Base-by-base conservation (phyloP, 2,888 invertebrate genomes). In the Danaus chrysippus region DNA sequence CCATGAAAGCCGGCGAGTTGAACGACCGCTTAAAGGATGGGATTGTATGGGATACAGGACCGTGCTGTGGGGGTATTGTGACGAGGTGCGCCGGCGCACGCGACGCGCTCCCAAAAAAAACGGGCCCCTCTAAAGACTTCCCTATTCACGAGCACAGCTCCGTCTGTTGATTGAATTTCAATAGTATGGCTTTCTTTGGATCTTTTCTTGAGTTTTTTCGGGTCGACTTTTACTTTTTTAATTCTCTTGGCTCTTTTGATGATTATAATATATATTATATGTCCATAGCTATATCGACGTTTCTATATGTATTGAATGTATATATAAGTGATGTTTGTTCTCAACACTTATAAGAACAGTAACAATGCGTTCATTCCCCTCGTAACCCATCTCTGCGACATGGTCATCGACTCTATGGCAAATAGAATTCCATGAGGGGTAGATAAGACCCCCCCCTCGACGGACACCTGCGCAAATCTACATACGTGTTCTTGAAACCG, bases 1-100 rank as follows among this genome's bases (percentile, higher is more conserved):
- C 73, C 73, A 73, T 79, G 71, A 67, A 72, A 72, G 73, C 75
- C 81, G 78, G 78, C 81, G 78, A 78, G 84, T 85, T 84, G 84
- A 84, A 85, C 76, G 84, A 85, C 84, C 86, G 76, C 64, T 65
- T 63, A 76, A 75, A 72, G 71, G 67, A 69, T 61, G 69, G 70
- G 69, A 60, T 49, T 15, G 10, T 17, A 49, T 17, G 17, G 17
- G 43, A 17, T 15, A 49, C 11, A 49, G 49, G 17, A 17, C 17
- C 49, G 17, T 17, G 17, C 49, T 49, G 15, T 49, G 10, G 62
- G 68, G 67, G 64, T 56, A 61, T 61, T 64, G 66, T 64, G 64
- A 62, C 57, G 59, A 49, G 49, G 49, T 70, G 71, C 71, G 70
- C 68, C 56, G 41, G 65, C 63, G 70, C 70, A 72, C 71, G 71